Base-by-base conservation (phyloP, 1,140 invertebrate species). In the Papilio dardanus region DNA sequence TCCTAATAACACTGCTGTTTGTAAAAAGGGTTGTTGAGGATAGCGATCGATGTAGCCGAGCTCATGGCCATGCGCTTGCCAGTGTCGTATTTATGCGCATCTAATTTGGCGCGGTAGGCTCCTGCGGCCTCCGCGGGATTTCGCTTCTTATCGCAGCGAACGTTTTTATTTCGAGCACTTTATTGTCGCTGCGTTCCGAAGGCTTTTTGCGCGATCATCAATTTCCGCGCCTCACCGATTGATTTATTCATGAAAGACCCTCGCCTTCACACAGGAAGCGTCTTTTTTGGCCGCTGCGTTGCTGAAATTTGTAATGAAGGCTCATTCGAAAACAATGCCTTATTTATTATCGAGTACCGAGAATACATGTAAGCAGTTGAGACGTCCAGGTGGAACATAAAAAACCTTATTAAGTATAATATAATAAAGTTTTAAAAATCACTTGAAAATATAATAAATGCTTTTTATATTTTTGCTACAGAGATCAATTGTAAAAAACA, bases 261-360 rank as follows among this genome's bases (percentile, higher is more conserved):
- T 85, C 86, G 87, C 84, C 87, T 89, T 87, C 86, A 88, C 89
- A 87, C 92, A 92, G 90, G 92, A 93, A 92, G 87, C 89, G 81
- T 82, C 81, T 88, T 92, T 93, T 93, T 92, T 86, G 86, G 84
- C 73, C 78, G 81, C 75, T 84, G 81, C 84, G 86, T 81, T 83
- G 81, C 89, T 92, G 88, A 92, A 93, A 91, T 93, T 90, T 91
- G 92, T 92, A 92, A 93, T 92, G 88, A 91, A 88, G n/a, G 85
- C 86, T 92, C 86, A 92, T 92, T 90, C 81, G 88, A 91, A 92
- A 90, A 93, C 90, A 92, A 93, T 92, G 84, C 87, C 83, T 87
- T 90, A 88, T 92, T 90, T 91, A 91, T 89, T 86, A 86, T 79
- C 82, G 79, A 83, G 80, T 84, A 84, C 82, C 76, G 58, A 71